Evolutionary conservation across 2,888 invertebrate genomes (phyloP), one percentile per base, ranked within the genome.

Genomic region (Acronicta leporina): DNA sequence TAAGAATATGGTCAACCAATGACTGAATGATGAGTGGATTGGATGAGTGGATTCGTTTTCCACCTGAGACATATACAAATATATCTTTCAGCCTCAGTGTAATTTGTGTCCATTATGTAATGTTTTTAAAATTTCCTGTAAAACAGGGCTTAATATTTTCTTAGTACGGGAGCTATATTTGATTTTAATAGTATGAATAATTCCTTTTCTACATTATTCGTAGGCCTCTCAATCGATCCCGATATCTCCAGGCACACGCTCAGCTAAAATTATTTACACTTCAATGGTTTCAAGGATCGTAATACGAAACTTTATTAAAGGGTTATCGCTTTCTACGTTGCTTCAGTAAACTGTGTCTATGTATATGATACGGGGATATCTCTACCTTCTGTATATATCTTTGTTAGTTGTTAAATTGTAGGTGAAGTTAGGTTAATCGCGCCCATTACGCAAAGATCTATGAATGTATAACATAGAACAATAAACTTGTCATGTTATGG

Each of bases 221-320:
- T 45, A 43, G 41, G 38, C 30, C 44, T 52, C 35, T 41, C 48
- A 46, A 73, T 73, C 68, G 70, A 70, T 68, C 69, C 46, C 52
- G 3, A 59, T 70, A 73, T 70, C 73, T 73, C 55, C 47, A 55
- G 63, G 69, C 68, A 41, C 46, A 56, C 63, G 55, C 41, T 58
- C 30, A 52, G 53, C 54, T 48, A 48, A 72, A 70, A 68, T 75
- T 75, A 69, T 64, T 52, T 56, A 63, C 73, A 77, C 66, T 75
- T 68, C 53, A 70, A 57, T 51, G 75, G 76, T 49, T 77, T 77
- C 76, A 68, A 56, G 66, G 78, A 65, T 77, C 69, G 76, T 69
- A 75, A 77, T 66, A 65, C 38, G 77, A 77, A 63, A 75, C 60
- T 75, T 72, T 68, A 66, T 63, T 62, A 64, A 52, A 46, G 58